A percentile compares a stretch with the other conserved stretches of the same genome.
phyloP scores from a whole-genome alignment of 1,140 invertebrate genomes.

The Drosophila pruinosa region DNA sequence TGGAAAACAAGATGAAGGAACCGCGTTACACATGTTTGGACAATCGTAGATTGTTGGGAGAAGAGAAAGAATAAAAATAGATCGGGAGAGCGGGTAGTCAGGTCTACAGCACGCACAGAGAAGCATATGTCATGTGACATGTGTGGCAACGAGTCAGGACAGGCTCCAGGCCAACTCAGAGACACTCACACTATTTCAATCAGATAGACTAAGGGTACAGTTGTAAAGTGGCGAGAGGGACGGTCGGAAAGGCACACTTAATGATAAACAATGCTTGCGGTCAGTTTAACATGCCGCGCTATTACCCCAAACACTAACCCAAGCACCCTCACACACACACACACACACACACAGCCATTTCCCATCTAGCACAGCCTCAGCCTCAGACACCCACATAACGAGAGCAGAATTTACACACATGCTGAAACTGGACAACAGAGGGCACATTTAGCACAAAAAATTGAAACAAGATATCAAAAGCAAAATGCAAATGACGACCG shows the following conservation, averaged over 20 bases:
- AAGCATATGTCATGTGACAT: conserved; percentile 73
- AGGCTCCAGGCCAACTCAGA: conserved; percentile 14
- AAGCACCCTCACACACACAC: not conserved
- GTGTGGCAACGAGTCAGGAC: conserved; percentile 49
- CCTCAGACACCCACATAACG: conserved; percentile 54
- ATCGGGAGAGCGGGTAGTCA: not conserved
- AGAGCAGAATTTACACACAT: conserved; percentile 77
- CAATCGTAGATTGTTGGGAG: not conserved
- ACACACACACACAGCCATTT: not conserved
- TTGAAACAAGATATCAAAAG: conserved; percentile 4
- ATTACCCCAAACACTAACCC: conserved; percentile 67
- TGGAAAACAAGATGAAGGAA: not conserved
- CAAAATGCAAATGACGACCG: not conserved
- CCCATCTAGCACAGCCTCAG: not conserved
- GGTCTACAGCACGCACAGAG: conserved; percentile 38
- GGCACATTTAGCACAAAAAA: conserved; percentile 26
- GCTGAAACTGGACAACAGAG: conserved; percentile 56
- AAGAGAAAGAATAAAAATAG: not conserved
- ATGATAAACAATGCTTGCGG: conserved; percentile 82
- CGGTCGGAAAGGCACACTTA: conserved; percentile 51
- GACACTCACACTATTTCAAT: not conserved
- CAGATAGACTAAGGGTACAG: not conserved
- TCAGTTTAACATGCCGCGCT: conserved; percentile 81
- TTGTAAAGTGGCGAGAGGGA: not conserved
- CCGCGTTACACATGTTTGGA: conserved; percentile 63